Evolutionary conservation across 1,140 invertebrate species (phyloP).

Genomic region (Drosophila nigromelanica): DNA sequence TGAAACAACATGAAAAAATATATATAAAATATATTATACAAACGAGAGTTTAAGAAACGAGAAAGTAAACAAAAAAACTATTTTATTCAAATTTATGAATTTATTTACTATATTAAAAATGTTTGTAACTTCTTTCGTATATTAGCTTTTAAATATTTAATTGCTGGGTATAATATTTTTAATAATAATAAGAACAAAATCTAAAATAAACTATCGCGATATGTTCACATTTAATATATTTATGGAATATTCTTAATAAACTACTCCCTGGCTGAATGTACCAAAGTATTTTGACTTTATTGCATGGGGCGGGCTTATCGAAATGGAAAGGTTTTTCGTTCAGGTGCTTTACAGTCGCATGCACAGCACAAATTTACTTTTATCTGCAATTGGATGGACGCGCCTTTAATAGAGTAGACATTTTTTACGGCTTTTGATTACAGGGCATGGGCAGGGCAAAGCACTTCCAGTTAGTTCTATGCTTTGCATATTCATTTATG

Average conservation of each 20-base stretch:
- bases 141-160: no score
- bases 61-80: no score
- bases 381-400: constrained; percentile 4
- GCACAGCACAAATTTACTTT: background rate
- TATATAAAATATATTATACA: background rate
- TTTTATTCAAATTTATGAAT: no score
- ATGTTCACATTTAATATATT: no score
- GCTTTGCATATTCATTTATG: constrained; percentile 47
- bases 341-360: no score
- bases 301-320: background rate
- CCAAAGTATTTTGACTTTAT: background rate
- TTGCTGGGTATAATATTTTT: no score
- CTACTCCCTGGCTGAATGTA: no score
- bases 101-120: no score
- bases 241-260: no score
- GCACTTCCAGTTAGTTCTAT: constrained; percentile 36
- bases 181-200: no score
- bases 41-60: background rate
- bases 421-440: constrained; percentile 25
- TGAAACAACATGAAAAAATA: background rate
- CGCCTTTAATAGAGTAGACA: background rate
- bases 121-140: no score
- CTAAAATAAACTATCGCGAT: no score
- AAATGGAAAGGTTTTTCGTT: constrained; percentile 5
- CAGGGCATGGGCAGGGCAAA: constrained; percentile 34